Evolutionary conservation across 1,140 invertebrate species (phyloP).

Genomic region (Hycleus phaleratus): DNA sequence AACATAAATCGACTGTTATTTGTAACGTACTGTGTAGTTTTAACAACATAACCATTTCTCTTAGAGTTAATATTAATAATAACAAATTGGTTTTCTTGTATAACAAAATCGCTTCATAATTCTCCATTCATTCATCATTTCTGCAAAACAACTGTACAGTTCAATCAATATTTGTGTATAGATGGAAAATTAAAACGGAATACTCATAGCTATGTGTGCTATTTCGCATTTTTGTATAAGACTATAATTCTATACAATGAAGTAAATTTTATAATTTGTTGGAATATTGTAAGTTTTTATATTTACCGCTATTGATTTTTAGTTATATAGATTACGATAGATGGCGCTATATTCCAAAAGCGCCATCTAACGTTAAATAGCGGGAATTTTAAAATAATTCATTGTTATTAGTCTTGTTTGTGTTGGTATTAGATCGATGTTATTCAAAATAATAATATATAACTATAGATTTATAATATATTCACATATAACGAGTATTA

Average conservation of each 20-base stretch:
- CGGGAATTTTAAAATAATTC: background rate
- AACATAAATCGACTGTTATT: slow-evolving; percentile 1
- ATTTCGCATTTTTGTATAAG: slow-evolving; percentile 1
- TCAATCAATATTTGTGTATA: background rate
- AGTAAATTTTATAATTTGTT: slow-evolving; percentile 12
- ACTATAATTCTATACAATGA: slow-evolving; percentile 9
- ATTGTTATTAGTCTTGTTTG: background rate
- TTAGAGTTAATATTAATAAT: background rate
- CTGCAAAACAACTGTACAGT: background rate
- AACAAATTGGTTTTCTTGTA: too few species aligned
- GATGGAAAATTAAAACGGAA: slow-evolving; percentile 2
- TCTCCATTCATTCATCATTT: too few species aligned
- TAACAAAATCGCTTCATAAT: too few species aligned
- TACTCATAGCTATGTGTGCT: slow-evolving; percentile 14
- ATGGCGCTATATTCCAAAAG: background rate
- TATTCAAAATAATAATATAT: slow-evolving; percentile 7
- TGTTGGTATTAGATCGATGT: background rate
- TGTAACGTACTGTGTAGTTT: too few species aligned
- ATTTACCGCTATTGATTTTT: too few species aligned
- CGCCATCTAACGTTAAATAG: background rate
- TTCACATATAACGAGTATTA: background rate
- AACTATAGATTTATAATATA: slow-evolving; percentile 3
- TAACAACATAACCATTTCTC: slow-evolving; percentile 4
- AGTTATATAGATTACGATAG: background rate
- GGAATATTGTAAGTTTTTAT: slow-evolving; percentile 10